Percentiles rank a stretch among this genome's conserved stretches.
Conservation (phyloP, 1,140 invertebrate genomes). For the Tetramorium parvispinum region DNA sequence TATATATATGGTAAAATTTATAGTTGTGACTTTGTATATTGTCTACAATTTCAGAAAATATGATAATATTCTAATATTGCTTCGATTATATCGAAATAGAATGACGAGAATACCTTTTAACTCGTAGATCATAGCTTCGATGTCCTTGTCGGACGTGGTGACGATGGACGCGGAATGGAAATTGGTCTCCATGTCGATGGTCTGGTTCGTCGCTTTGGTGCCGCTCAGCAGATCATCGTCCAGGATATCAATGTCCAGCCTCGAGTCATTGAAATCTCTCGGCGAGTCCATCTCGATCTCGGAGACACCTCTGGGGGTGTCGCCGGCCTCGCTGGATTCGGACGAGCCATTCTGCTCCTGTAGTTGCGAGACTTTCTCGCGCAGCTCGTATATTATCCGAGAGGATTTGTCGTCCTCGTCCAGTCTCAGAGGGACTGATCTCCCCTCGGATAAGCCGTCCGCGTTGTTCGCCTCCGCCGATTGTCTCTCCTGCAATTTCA, state of each 20-base stretch:
- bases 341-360: conserved; percentile 68
- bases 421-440: not conserved
- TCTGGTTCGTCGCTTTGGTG: conserved; percentile 55
- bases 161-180: conserved; percentile 74
- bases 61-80: conserved; percentile 17
- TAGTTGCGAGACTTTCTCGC: conserved; percentile 43
- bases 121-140: conserved; percentile 83
- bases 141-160: conserved; percentile 81
- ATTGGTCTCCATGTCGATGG: conserved; percentile 71
- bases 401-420: conserved; percentile 2
- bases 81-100: not conserved
- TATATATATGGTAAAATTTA: conserved; percentile 30
- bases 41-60: conserved; percentile 48
- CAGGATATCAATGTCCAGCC: conserved; percentile 76
- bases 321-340: conserved; percentile 79
- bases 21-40: not conserved
- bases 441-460: not conserved
- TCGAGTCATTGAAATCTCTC: conserved; percentile 78
- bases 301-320: conserved; percentile 79
- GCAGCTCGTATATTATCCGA: conserved; percentile 28
- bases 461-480: not conserved
- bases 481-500: conserved; percentile 11
- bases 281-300: conserved; percentile 83
- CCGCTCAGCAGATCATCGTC: conserved; percentile 77
- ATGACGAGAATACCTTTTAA: conserved; percentile 80